These are phyloP conservation scores for Pyxicephalus adspersus DNA, from an alignment of 2,113 vertebrate species.

Conservation along the genomic window DNA sequence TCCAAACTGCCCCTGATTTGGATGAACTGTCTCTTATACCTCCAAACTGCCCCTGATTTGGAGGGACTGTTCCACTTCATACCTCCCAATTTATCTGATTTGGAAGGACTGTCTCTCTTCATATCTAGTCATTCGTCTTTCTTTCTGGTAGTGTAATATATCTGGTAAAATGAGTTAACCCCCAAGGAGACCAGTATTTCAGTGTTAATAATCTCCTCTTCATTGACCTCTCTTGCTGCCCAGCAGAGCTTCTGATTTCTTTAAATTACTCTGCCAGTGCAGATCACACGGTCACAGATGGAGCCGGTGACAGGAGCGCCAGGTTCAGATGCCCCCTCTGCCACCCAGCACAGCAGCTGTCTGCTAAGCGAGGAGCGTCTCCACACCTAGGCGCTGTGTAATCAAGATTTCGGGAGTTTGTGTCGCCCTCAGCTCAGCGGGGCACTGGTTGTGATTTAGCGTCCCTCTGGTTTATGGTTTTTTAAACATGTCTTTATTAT, in stretches of 20 bases:
- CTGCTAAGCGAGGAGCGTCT: slow-evolving; percentile 57
- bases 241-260: slow-evolving; percentile 46
- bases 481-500: slow-evolving; percentile 68
- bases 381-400: slow-evolving; percentile 59
- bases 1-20: too few relatives aligned
- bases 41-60: too few relatives aligned
- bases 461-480: slow-evolving; percentile 58
- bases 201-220: too few relatives aligned
- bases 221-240: not conserved
- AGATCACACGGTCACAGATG: slow-evolving; percentile 60
- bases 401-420: slow-evolving; percentile 60
- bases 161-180: not conserved
- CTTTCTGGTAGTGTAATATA: too few relatives aligned
- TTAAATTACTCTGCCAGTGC: slow-evolving; percentile 64
- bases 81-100: too few relatives aligned
- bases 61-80: too few relatives aligned
- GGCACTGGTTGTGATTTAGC: slow-evolving; percentile 63
- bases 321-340: not conserved
- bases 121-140: too few relatives aligned
- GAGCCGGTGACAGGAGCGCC: slow-evolving; percentile 46
- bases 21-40: too few relatives aligned
- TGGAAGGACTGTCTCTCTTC: too few relatives aligned
- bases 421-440: slow-evolving; percentile 56
- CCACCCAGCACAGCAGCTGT: slow-evolving; percentile 59
- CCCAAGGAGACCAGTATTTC: not conserved